These are phyloP conservation scores for Lipophrys pholis DNA, from an alignment of 2,113 vertebrate genomes.

Conservation along the genomic window DNA sequence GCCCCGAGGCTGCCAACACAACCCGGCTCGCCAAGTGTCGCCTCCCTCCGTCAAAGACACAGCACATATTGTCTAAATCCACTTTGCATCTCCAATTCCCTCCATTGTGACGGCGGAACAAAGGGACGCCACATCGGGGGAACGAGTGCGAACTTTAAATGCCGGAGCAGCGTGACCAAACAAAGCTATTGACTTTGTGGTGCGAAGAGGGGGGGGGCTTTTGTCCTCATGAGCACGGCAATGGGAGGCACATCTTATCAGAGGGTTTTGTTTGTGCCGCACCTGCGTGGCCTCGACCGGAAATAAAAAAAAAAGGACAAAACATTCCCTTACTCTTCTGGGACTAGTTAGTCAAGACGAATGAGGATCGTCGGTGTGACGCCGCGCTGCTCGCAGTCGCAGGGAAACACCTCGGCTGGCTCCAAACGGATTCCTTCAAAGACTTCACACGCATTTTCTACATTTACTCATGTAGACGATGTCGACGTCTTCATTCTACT, in stretches of 20 bases:
- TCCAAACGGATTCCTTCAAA: too few relatives aligned
- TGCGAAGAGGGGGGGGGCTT: slow-evolving; percentile 45
- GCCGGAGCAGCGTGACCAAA: slow-evolving; percentile 40
- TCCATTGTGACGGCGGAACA: slow-evolving; percentile 53
- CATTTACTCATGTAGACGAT: too few relatives aligned
- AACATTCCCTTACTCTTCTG: slow-evolving; percentile 1
- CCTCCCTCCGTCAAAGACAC: slow-evolving; percentile 21
- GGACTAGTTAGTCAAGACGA: slow-evolving; percentile 6
- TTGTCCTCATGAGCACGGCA: slow-evolving; percentile 43
- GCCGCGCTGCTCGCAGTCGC: too few relatives aligned
- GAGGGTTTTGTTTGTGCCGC: slow-evolving; percentile 30
- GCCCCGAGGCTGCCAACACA: slow-evolving; percentile 40
- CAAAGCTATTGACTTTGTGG: slow-evolving; percentile 48
- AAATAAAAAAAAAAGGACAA: not conserved
- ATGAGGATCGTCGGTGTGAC: not conserved
- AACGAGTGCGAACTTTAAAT: slow-evolving; percentile 44
- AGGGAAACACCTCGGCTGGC: too few relatives aligned
- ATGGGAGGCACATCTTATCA: slow-evolving; percentile 27
- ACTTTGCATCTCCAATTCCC: slow-evolving; percentile 46
- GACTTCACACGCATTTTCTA: too few relatives aligned
- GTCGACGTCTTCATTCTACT: too few relatives aligned
- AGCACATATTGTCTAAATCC: slow-evolving; percentile 12
- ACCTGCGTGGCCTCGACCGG: slow-evolving; percentile 21
- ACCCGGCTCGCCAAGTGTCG: slow-evolving; percentile 11
- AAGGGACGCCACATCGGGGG: slow-evolving; percentile 31